These are phyloP conservation scores for Macrotis lagotis DNA, from an alignment of 2,113 vertebrate genomes.

Conservation along the genomic window DNA sequence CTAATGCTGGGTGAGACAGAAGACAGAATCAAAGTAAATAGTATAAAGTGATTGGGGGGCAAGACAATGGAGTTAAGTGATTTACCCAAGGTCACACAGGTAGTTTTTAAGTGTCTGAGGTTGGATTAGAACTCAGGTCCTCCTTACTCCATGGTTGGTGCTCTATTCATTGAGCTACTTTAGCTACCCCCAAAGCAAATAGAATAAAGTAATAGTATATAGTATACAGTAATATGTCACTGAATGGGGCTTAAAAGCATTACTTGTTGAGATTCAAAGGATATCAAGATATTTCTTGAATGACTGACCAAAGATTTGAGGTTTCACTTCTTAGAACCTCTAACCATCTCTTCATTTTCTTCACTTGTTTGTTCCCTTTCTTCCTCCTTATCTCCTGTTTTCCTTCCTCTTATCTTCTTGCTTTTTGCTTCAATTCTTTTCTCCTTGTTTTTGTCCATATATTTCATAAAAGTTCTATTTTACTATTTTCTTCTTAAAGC, in stretches of 20 bases:
- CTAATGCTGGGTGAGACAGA: too few relatives aligned
- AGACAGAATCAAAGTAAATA: neutral
- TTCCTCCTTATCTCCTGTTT: neutral
- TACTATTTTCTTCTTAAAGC: slow-evolving; percentile 51
- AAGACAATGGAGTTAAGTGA: too few relatives aligned
- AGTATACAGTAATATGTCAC: neutral
- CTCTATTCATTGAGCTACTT: too few relatives aligned
- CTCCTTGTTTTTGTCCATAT: neutral
- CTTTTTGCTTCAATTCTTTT: slow-evolving; percentile 6
- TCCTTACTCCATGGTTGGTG: too few relatives aligned
- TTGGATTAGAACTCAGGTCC: too few relatives aligned
- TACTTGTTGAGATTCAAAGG: neutral
- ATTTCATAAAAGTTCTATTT: neutral
- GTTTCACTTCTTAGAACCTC: neutral
- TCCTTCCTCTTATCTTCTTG: neutral
- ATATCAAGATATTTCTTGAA: neutral
- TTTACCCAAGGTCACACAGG: too few relatives aligned
- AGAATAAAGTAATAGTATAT: too few relatives aligned
- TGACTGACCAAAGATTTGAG: neutral
- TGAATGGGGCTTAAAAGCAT: neutral
- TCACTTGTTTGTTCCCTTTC: neutral
- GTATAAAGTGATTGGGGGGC: too few relatives aligned
- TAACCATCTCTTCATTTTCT: neutral
- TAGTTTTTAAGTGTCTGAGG: too few relatives aligned
- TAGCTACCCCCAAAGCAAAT: too few relatives aligned